Percentiles rank a stretch among this genome's conserved stretches.
Conservation (phyloP, 2,113 vertebrate species). For the crab-eating macaque (Macaca fascicularis) region T2T-MFA8v1.1 NC_088375.1:10774501-10775000, state of each 20-base stretch:
- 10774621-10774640: neutral
- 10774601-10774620: neutral
- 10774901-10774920: too few species aligned
- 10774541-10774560: neutral
- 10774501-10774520: neutral
- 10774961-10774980: too few species aligned
- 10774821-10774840: neutral
- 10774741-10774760: neutral
- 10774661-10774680: neutral
- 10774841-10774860: neutral
- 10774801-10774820: neutral
- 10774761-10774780: neutral
- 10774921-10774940: neutral
- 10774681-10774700: neutral
- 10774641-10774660: neutral
- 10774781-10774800: neutral
- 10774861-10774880: too few species aligned
- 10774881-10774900: neutral
- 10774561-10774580: neutral
- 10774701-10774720: neutral
- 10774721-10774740: neutral
- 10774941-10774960: too few species aligned
- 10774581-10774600: neutral
- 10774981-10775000: too few species aligned
- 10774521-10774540: neutral